Evolutionary conservation across 2,113 vertebrate genomes (phyloP).

Genomic region (Morone chrysops): DNA sequence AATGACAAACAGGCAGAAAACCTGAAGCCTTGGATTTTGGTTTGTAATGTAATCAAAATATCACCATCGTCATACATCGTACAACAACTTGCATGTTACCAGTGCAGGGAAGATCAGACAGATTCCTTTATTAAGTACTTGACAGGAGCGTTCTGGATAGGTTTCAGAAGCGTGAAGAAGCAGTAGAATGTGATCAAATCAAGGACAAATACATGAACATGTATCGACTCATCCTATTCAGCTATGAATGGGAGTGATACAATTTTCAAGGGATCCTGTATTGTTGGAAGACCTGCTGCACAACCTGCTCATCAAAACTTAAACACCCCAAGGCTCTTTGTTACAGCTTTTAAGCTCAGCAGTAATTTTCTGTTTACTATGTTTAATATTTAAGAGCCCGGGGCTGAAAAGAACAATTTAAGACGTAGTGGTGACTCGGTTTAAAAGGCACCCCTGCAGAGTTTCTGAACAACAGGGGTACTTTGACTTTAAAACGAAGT

Average conservation of each 20-base stretch:
- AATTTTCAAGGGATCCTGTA: conserved; percentile 15
- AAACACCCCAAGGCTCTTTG: conserved; percentile 39
- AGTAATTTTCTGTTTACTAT: conserved; percentile 34
- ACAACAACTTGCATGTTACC: not conserved
- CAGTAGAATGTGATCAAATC: conserved; percentile 7
- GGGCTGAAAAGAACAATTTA: conserved; percentile 55
- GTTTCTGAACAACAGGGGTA: conserved; percentile 43
- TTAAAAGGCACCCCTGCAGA: conserved; percentile 55
- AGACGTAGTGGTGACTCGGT: conserved; percentile 20
- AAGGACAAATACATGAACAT: not conserved
- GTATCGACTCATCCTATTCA: conserved; percentile 2
- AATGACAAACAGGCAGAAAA: not conserved
- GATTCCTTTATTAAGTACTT: not conserved
- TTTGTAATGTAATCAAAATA: not conserved
- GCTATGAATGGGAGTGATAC: not conserved
- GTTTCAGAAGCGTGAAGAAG: not conserved
- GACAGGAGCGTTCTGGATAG: not conserved
- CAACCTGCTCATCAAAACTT: conserved; percentile 47
- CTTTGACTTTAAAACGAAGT: conserved; percentile 24
- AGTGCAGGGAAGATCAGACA: not conserved
- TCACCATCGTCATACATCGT: not conserved
- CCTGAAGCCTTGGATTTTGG: not conserved
- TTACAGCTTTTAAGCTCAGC: conserved; percentile 36
- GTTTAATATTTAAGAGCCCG: conserved; percentile 38
- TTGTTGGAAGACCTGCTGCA: conserved; percentile 2